Evolutionary conservation across 2,113 vertebrate species (phyloP).

Genomic region (Hippopotamus amphibius): DNA sequence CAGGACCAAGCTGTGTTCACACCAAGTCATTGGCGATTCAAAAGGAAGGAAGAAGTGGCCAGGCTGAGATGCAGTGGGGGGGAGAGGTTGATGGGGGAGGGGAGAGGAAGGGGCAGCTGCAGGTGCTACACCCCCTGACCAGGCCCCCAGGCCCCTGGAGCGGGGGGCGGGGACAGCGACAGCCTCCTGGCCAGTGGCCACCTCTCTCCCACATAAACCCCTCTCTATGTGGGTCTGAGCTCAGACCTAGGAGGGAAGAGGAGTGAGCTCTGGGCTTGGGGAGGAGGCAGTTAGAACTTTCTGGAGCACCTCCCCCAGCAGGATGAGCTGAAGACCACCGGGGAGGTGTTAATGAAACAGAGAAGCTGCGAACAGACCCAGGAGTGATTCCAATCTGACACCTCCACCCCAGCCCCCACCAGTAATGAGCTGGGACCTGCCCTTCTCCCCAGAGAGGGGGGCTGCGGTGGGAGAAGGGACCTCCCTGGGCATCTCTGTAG

Average conservation of each 20-base stretch:
- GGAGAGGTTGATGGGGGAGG: neutral
- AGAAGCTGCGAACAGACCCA: conserved; percentile 79
- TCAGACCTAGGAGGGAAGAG: neutral
- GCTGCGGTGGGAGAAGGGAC: neutral
- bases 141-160: neutral
- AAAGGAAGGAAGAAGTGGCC: neutral
- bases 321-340: conserved; percentile 71
- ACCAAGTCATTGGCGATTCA: neutral
- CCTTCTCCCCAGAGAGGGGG: conserved; percentile 60
- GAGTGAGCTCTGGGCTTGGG: conserved; percentile 33
- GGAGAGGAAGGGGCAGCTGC: neutral
- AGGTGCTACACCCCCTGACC: neutral
- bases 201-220: neutral
- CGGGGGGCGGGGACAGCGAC: neutral
- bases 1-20: neutral
- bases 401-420: conserved; percentile 72
- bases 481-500: neutral
- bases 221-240: neutral
- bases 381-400: conserved; percentile 81
- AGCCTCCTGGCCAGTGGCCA: neutral
- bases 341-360: conserved; percentile 84
- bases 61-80: neutral
- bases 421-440: conserved; percentile 81
- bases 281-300: conserved; percentile 66
- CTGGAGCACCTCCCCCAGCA: conserved; percentile 62